Conservation (phyloP, 92 coral and sea anemone species). For the Scolanthus callimorphus region DNA sequence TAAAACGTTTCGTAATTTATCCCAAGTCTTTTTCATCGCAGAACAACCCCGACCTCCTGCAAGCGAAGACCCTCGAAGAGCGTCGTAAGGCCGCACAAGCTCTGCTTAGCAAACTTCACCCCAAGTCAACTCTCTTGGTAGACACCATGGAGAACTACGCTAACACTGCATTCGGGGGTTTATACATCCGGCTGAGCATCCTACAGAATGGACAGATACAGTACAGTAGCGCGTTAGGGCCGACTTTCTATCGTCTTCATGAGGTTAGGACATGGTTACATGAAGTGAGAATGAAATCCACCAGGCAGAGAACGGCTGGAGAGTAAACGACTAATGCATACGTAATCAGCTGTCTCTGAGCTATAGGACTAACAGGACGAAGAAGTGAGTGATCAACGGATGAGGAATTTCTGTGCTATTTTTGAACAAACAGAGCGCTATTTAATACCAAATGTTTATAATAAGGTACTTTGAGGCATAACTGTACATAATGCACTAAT, state of each 20-base stretch:
- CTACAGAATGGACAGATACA: slow-evolving; percentile 66
- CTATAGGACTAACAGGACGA: too few relatives aligned
- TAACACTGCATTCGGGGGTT: slow-evolving; percentile 71
- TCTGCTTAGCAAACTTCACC: slow-evolving; percentile 41
- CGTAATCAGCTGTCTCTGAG: too few relatives aligned
- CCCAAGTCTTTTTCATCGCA: too few relatives aligned
- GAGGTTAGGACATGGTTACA: slow-evolving; percentile 67
- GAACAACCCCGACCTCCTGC: slow-evolving; percentile 61
- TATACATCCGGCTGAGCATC: slow-evolving; percentile 71
- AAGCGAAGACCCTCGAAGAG: slow-evolving; percentile 68
- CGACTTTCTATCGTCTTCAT: slow-evolving; percentile 54
- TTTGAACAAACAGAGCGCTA: too few relatives aligned
- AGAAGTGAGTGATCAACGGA: too few relatives aligned
- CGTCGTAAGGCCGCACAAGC: slow-evolving; percentile 72
- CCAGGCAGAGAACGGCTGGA: slow-evolving; percentile 34
- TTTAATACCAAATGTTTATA: too few relatives aligned
- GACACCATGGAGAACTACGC: slow-evolving; percentile 78
- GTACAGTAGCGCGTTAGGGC: slow-evolving; percentile 82
- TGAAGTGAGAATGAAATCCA: slow-evolving; percentile 43
- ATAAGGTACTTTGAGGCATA: too few relatives aligned
- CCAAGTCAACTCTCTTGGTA: slow-evolving; percentile 62
- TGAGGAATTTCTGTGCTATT: too few relatives aligned
- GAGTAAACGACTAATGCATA: too few relatives aligned
- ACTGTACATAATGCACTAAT: too few relatives aligned
- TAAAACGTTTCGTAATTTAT: too few relatives aligned